Evolutionary conservation across 2,113 vertebrate species (phyloP).

Genomic region (Hydrochoerus hydrochaeris): DNA sequence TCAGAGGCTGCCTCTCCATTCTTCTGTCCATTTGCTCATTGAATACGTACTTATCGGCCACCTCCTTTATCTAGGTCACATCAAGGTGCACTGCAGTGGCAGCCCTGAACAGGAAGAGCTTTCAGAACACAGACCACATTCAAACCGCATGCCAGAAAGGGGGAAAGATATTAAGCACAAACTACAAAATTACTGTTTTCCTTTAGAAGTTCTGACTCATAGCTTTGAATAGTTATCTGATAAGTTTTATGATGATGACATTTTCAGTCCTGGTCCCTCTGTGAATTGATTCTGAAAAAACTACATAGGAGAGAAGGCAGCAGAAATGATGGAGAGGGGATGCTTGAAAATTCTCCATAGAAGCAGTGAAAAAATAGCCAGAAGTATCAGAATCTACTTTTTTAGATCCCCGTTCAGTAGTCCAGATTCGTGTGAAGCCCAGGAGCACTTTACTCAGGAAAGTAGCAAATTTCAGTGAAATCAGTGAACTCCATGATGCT

Average conservation of each 20-base stretch:
- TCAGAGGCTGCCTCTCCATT: not conserved
- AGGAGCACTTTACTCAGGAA: not conserved
- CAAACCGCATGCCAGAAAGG: not conserved
- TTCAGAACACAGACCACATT: not conserved
- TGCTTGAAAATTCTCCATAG: not conserved
- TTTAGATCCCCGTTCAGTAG: not conserved
- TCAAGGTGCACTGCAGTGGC: accelerated
- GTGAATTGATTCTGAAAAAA: not conserved
- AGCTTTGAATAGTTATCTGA: not conserved
- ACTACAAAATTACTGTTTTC: not conserved
- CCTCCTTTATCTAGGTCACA: not conserved
- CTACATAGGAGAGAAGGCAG: not conserved
- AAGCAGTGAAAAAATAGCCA: not conserved
- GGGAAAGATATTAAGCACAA: too few relatives aligned
- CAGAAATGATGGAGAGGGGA: too few relatives aligned
- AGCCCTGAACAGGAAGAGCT: not conserved
- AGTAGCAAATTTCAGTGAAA: not conserved
- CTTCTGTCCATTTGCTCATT: too few relatives aligned
- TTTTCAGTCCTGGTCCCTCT: not conserved
- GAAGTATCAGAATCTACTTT: not conserved
- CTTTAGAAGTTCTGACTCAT: not conserved
- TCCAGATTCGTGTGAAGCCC: not conserved
- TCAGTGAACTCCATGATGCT: too few relatives aligned
- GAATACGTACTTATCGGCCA: too few relatives aligned
- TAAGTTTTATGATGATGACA: not conserved